Percentiles rank a stretch among this genome's conserved stretches.
These are phyloP conservation scores for Epizoanthus fatuus DNA, from an alignment of 92 coral and sea anemone genomes.

Conservation along the genomic window DNA sequence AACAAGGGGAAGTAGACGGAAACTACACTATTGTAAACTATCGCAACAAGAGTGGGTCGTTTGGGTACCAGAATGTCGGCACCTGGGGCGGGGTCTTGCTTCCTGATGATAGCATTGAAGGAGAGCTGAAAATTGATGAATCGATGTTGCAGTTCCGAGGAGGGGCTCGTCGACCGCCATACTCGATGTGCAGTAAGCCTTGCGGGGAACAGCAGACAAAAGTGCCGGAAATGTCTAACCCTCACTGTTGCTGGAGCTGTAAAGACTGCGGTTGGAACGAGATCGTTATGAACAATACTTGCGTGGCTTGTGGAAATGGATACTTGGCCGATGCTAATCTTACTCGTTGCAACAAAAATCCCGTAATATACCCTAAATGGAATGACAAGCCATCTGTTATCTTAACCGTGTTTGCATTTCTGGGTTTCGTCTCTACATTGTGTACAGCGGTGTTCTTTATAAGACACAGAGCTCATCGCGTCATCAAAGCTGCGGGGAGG, in stretches of 20 bases:
- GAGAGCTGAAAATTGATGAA: conserved; percentile 33
- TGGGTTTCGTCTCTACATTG: conserved; percentile 49
- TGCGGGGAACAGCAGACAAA: conserved; percentile 38
- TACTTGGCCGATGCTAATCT: conserved; percentile 14
- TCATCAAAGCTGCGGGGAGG: conserved; percentile 67
- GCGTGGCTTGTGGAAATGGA: conserved; percentile 44
- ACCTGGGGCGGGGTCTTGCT: conserved; percentile 56
- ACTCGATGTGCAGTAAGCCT: conserved; percentile 49
- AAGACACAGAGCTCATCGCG: conserved; percentile 42
- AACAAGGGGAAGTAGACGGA: conserved; percentile 56
- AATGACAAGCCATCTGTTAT: conserved; percentile 29
- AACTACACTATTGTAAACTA: conserved; percentile 52
- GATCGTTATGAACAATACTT: conserved; percentile 49
- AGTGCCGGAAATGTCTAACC: conserved; percentile 40
- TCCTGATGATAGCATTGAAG: conserved; percentile 33
- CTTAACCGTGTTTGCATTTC: conserved; percentile 31
- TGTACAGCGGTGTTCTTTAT: conserved; percentile 47
- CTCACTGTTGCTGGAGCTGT: conserved; percentile 64
- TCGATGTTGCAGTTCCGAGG: conserved; percentile 33
- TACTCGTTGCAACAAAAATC: conserved; percentile 45
- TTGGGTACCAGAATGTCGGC: conserved; percentile 43
- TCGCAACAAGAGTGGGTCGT: conserved; percentile 50
- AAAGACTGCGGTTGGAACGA: conserved; percentile 38
- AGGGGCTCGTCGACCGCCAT: conserved; percentile 23
- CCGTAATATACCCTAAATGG: conserved; percentile 31